A percentile compares a stretch with the other conserved stretches of the same genome.
phyloP scores from a whole-genome alignment of 2,797 vertebrate species.

The Pangasius djambal region DNA sequence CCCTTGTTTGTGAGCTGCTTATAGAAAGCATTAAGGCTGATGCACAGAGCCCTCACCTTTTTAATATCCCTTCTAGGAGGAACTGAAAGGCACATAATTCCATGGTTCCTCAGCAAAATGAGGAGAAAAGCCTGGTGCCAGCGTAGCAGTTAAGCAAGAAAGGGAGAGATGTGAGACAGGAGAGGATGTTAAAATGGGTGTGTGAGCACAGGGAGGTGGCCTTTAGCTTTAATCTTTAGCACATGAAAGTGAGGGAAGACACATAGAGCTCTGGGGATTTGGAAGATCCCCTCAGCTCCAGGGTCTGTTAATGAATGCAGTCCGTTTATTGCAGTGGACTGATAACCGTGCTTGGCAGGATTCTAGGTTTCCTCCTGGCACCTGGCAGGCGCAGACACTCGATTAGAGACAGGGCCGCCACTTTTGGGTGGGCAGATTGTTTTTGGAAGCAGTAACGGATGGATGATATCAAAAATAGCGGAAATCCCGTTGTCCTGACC shows the following conservation, averaged over 20 bases:
- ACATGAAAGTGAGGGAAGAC: slow-evolving; percentile 52
- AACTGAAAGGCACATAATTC: background rate
- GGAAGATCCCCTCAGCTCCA: slow-evolving; percentile 34
- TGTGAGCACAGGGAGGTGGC: slow-evolving; percentile 53
- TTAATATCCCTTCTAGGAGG: slow-evolving; percentile 12
- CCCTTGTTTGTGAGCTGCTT: slow-evolving; percentile 66
- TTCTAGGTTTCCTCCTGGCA: slow-evolving; percentile 31
- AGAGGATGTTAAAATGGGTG: slow-evolving; percentile 32
- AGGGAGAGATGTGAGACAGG: background rate
- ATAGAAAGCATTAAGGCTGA: slow-evolving; percentile 52
- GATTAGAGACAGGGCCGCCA: background rate
- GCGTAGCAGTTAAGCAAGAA: slow-evolving; percentile 13
- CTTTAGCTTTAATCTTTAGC: slow-evolving; percentile 54
- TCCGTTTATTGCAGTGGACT: slow-evolving; percentile 42
- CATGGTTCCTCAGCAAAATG: slow-evolving; percentile 1
- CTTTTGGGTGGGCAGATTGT: slow-evolving; percentile 28
- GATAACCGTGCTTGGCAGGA: slow-evolving; percentile 43
- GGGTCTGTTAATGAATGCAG: slow-evolving; percentile 45
- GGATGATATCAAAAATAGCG: background rate
- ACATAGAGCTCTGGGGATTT: slow-evolving; percentile 42
- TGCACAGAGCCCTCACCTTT: slow-evolving; percentile 15
- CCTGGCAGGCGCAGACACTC: slow-evolving; percentile 23
- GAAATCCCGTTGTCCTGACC: background rate
- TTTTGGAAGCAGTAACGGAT: slow-evolving; percentile 15
- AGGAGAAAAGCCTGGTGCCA: slow-evolving; percentile 9